Percentiles rank a stretch among this genome's conserved stretches.
phyloP scores from a whole-genome alignment of 1,140 invertebrate genomes.

The Anoplolepis gracilipes region DNA sequence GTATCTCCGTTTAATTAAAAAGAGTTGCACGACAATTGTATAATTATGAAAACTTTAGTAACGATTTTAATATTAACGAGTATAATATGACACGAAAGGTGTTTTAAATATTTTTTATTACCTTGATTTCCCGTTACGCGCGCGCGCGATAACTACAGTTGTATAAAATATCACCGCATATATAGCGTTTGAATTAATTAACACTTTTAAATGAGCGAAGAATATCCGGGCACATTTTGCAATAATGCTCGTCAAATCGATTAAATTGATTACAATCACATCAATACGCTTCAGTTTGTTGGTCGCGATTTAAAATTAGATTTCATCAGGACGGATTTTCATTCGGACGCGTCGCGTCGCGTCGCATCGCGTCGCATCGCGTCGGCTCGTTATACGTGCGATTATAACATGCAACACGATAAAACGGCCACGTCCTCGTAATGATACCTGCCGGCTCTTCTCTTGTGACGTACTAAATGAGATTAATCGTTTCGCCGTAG shows the following conservation, averaged over 20 bases:
- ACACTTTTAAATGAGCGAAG: not conserved
- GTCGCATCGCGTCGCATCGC: not conserved
- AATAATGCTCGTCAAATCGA: constrained; percentile 10
- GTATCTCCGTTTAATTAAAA: constrained; percentile 45
- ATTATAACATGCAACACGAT: constrained; percentile 35
- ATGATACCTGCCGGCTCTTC: constrained; percentile 9
- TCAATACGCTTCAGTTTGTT: constrained; percentile 16
- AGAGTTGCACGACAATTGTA: not conserved
- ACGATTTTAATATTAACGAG: not conserved
- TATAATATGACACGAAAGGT: no score
- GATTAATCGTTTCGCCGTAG: constrained; percentile 68
- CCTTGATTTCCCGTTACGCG: not conserved
- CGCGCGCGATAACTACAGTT: not conserved
- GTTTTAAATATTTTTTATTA: no score
- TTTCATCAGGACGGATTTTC: constrained; percentile 23
- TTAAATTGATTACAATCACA: constrained; percentile 8
- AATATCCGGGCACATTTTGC: not conserved
- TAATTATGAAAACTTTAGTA: not conserved
- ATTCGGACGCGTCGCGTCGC: not conserved
- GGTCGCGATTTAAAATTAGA: constrained; percentile 45
- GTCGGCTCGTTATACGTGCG: no score
- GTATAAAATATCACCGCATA: not conserved
- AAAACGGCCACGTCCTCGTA: constrained; percentile 42
- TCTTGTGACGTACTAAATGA: constrained; percentile 42
- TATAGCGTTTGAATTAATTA: constrained; percentile 14